Evolutionary conservation across 1,140 invertebrate genomes (phyloP), one percentile per base, ranked within the genome.

Genomic region (Philotrypesis tridentata): DNA sequence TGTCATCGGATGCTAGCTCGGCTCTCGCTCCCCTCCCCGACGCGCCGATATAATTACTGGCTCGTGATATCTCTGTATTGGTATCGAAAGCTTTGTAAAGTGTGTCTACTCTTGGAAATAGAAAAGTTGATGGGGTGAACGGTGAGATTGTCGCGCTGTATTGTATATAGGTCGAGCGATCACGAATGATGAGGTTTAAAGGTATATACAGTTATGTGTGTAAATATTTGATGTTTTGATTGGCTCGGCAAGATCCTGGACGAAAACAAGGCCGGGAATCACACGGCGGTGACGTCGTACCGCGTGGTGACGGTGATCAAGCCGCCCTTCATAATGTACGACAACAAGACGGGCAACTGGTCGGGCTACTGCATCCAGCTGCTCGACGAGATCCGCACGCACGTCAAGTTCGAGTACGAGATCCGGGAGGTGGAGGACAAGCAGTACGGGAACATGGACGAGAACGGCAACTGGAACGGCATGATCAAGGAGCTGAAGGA

Each of bases 281-380:
- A 95, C 72, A 95, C 95, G 0, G 96, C 96, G 2, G 93, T 96
- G 85, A 95, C 96, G 65, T 95, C 96, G 9, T 97, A 97, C 89
- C 93, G 96, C 71, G 94, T 97, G 63, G 95, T 95, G 8, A 96
- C 96, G 0, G 94, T 96, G 9, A 92, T 95, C 88, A 96, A 97
- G 94, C 93, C 96, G 31, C 97, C 97, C 0, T 98, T 98, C 87
- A 95, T 98, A n/a, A 96, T 96, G 89, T 93, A 96, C 82, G 92
- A 94, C 61, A 92, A 93, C 0, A 91, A 93, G 0, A 94, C 93
- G 0, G 93, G 94, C 81, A 93, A 94, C 23, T 98, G 95, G 88
- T 94, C 94, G 85, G 98, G 98, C 12, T 99, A 98, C 89, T 99
- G 98, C 89, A 97, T 99, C 71, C 98, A 99, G 89, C 91, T 99